Percentiles rank a stretch among this genome's conserved stretches.
Evolutionary conservation across 2,113 vertebrate genomes (phyloP).

Genomic region (Poicephalus gulielmi): DNA sequence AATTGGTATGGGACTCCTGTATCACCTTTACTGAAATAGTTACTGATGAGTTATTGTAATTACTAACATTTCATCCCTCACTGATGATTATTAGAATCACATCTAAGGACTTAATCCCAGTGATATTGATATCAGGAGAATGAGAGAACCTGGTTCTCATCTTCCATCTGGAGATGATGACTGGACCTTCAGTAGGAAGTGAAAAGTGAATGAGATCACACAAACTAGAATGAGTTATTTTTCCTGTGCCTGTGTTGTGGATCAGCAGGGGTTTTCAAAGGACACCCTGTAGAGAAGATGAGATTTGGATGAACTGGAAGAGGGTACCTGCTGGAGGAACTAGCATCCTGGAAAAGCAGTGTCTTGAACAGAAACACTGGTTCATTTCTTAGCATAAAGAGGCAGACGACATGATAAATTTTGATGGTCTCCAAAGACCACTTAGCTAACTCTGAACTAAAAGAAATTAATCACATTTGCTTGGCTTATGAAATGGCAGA

Average conservation of each 20-base stretch:
- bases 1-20: not conserved
- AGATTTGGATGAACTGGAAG: not conserved
- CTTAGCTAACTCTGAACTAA: not conserved
- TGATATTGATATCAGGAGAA: not conserved
- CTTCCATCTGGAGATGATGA: not conserved
- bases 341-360: not conserved
- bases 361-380: not conserved
- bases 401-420: not conserved
- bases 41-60: not conserved
- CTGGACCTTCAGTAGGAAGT: not conserved
- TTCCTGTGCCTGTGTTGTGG: not conserved
- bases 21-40: not conserved
- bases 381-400: not conserved
- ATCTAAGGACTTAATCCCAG: not conserved
- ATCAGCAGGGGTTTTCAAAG: not conserved
- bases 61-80: not conserved
- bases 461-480: not conserved
- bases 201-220: accelerated
- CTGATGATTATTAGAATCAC: not conserved
- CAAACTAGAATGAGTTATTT: not conserved
- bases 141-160: not conserved
- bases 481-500: not conserved
- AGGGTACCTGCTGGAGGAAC: not conserved
- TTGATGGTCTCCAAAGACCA: not conserved
- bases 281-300: not conserved